These are phyloP conservation scores for Engraulis encrasicolus DNA, from an alignment of 2,113 vertebrate species.

Conservation along the genomic window DNA sequence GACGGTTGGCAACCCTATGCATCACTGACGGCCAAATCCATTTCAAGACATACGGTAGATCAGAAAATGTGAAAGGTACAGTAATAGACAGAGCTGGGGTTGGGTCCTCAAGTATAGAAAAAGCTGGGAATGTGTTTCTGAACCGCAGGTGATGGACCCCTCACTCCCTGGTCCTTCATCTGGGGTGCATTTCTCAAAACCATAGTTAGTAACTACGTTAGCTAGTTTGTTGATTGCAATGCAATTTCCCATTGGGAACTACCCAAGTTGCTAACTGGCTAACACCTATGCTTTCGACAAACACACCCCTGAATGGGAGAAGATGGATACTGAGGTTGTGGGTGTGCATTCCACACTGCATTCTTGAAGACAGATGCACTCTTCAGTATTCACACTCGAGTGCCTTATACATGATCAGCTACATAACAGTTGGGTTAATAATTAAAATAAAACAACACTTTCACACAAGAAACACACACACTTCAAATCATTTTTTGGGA, in stretches of 20 bases:
- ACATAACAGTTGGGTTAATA: neutral
- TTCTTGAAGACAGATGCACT: neutral
- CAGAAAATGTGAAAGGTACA: neutral
- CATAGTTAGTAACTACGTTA: too few relatives aligned
- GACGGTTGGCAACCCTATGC: too few relatives aligned
- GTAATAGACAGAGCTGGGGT: neutral
- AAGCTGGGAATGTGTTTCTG: neutral
- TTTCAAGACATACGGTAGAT: neutral
- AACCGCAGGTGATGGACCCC: neutral
- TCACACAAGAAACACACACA: conserved; percentile 8
- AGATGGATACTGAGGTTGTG: neutral
- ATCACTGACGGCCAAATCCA: neutral
- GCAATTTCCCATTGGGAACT: too few relatives aligned
- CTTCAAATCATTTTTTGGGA: conserved; percentile 25
- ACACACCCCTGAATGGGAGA: too few relatives aligned
- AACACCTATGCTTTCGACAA: too few relatives aligned
- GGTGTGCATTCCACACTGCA: neutral
- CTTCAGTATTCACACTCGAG: neutral
- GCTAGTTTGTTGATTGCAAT: too few relatives aligned
- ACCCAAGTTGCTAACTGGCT: too few relatives aligned
- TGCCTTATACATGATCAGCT: conserved; percentile 9
- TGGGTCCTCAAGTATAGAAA: neutral
- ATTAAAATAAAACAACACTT: neutral
- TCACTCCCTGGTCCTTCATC: neutral
- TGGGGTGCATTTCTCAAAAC: too few relatives aligned